Conservation (phyloP, 2,797 vertebrate genomes). For the Cichlasoma orientale region DNA sequence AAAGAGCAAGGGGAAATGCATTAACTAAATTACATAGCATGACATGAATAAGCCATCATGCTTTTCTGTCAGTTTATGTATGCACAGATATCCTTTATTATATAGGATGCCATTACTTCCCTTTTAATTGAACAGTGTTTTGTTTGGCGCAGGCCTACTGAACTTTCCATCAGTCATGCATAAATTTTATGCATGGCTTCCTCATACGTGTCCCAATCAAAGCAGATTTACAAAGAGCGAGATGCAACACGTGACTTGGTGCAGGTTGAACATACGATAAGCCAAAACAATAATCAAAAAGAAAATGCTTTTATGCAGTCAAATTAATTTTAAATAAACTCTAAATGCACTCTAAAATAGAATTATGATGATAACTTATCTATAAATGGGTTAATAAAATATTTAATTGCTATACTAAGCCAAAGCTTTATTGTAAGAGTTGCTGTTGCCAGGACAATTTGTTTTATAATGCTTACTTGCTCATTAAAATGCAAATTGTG, state of each 20-base stretch:
- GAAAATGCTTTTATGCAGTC: not conserved
- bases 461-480: slow-evolving; percentile 73
- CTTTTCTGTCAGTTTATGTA: slow-evolving; percentile 77
- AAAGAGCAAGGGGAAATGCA: slow-evolving; percentile 85
- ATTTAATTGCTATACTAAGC: slow-evolving; percentile 53
- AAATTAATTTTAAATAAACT: slow-evolving; percentile 21
- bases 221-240: slow-evolving; percentile 66
- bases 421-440: slow-evolving; percentile 58
- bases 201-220: slow-evolving; percentile 73
- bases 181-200: slow-evolving; percentile 79
- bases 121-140: slow-evolving; percentile 83
- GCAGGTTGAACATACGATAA: slow-evolving; percentile 16
- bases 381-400: slow-evolving; percentile 50
- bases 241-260: slow-evolving; percentile 53
- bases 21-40: slow-evolving; percentile 84
- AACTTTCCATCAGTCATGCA: slow-evolving; percentile 75
- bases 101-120: slow-evolving; percentile 78
- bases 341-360: slow-evolving; percentile 10
- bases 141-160: slow-evolving; percentile 73
- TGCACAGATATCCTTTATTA: slow-evolving; percentile 80
- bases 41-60: slow-evolving; percentile 76
- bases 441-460: slow-evolving; percentile 64
- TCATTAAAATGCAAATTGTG: slow-evolving; percentile 84
- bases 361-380: slow-evolving; percentile 29
- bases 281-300: slow-evolving; percentile 21